Conservation (phyloP, 1,140 invertebrate species). For the Whitmania pigra region DNA sequence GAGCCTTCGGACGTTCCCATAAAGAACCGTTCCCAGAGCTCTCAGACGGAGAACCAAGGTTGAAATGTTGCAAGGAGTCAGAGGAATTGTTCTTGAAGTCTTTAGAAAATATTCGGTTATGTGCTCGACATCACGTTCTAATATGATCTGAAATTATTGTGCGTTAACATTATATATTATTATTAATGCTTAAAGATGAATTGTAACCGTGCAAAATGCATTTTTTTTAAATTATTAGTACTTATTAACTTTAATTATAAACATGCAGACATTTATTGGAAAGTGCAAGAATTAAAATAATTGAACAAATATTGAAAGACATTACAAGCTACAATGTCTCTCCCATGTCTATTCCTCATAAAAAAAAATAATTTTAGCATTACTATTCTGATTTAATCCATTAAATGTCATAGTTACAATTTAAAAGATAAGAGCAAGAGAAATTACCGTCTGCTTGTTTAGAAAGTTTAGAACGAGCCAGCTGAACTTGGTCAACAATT, state of each 20-base stretch:
- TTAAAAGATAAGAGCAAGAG: neutral
- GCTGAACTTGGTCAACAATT: conserved; percentile 12
- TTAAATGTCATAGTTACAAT: too few species aligned
- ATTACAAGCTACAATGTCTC: too few species aligned
- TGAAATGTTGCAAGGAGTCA: conserved; percentile 32
- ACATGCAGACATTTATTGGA: neutral
- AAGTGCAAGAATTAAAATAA: neutral
- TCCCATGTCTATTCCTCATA: too few species aligned
- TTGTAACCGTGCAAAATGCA: too few species aligned
- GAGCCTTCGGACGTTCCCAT: conserved; percentile 33
- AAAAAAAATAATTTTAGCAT: neutral
- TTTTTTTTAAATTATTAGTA: too few species aligned
- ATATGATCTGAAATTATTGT: neutral
- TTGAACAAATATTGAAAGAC: too few species aligned
- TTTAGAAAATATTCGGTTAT: conserved; percentile 32
- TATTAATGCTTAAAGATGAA: too few species aligned
- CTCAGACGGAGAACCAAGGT: conserved; percentile 31
- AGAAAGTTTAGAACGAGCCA: conserved; percentile 16
- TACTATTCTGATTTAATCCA: too few species aligned
- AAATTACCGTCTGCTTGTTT: conserved; percentile 11
- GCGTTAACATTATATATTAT: too few species aligned
- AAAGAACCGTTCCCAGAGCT: conserved; percentile 35
- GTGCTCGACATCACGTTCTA: conserved; percentile 6
- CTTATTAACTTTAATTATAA: neutral
- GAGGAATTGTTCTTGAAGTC: conserved; percentile 14